A percentile compares a stretch with the other conserved stretches of the same genome.
Conservation (phyloP, 2,888 invertebrate genomes). For the Teleiodes luculella region DNA sequence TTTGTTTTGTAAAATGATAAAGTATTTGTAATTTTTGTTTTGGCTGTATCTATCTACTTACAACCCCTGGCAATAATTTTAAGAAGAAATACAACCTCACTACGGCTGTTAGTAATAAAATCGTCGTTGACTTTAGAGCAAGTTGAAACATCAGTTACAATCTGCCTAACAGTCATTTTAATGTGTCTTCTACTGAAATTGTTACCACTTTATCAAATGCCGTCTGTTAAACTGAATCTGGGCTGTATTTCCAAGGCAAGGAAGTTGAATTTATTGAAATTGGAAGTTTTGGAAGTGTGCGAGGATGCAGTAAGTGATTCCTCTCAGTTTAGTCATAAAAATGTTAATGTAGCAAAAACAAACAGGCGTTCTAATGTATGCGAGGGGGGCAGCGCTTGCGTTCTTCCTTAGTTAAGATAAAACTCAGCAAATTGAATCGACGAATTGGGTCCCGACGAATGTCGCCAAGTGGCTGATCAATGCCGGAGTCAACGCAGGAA, state of each 20-base stretch:
- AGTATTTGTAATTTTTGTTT: neutral
- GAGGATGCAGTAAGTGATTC: conserved; percentile 63
- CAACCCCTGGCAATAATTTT: neutral
- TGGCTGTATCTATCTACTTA: no score
- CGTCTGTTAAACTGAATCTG: neutral
- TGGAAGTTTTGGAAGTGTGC: conserved; percentile 31
- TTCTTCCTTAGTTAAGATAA: conserved; percentile 43
- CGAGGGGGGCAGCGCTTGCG: conserved; percentile 61
- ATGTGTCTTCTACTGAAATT: conserved; percentile 19
- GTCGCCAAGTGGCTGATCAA: conserved; percentile 1
- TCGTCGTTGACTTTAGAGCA: conserved; percentile 8
- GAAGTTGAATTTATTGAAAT: conserved; percentile 13
- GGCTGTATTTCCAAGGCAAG: conserved; percentile 20
- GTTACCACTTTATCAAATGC: neutral
- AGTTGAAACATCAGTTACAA: conserved; percentile 23
- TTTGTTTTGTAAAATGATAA: neutral
- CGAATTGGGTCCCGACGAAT: conserved; percentile 30
- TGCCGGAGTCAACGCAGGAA: neutral
- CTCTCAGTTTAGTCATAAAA: conserved; percentile 75
- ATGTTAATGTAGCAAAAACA: conserved; percentile 77
- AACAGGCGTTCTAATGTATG: conserved; percentile 69
- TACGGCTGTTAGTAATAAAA: neutral
- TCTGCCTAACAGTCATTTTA: conserved; percentile 26
- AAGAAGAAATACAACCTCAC: neutral
- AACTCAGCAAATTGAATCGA: conserved; percentile 49